phyloP scores from a whole-genome alignment of 2,113 vertebrate genomes.

The Serranochromis macrocephalus region DNA sequence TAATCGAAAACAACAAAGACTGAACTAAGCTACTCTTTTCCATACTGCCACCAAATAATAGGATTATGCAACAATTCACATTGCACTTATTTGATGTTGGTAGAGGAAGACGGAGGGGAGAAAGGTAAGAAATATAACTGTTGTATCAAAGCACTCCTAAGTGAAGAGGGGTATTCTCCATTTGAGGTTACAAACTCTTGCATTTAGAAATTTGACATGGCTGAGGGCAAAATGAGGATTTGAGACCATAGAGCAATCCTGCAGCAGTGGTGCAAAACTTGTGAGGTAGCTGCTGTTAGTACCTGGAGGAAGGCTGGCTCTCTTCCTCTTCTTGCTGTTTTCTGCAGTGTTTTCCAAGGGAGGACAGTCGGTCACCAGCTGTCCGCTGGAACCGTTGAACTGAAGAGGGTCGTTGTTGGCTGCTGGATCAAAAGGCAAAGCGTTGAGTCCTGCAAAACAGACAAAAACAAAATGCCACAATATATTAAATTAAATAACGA shows the following conservation, averaged over 20 bases:
- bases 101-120: neutral
- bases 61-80: slow-evolving; percentile 39
- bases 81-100: neutral
- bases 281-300: slow-evolving; percentile 3
- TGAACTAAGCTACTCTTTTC: slow-evolving; percentile 1
- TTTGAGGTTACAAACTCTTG: neutral
- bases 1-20: slow-evolving; percentile 50
- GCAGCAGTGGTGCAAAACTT: neutral
- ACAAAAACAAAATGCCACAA: slow-evolving; percentile 5
- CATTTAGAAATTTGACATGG: slow-evolving; percentile 1
- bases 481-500: neutral
- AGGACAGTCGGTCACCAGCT: slow-evolving; percentile 68
- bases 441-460: slow-evolving; percentile 77
- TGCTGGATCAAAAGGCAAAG: slow-evolving; percentile 80
- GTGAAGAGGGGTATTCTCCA: neutral
- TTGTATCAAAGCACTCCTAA: neutral
- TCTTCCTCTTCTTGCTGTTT: slow-evolving; percentile 81
- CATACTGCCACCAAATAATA: slow-evolving; percentile 1
- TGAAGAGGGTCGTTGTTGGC: slow-evolving; percentile 78
- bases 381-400: slow-evolving; percentile 67
- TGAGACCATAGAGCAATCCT: neutral
- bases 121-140: neutral
- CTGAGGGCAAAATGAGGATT: neutral
- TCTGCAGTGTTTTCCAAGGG: slow-evolving; percentile 77
- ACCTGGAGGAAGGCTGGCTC: slow-evolving; percentile 79